Conservation (phyloP, 2,797 vertebrate genomes). For the Xiphophorus birchmanni region DNA sequence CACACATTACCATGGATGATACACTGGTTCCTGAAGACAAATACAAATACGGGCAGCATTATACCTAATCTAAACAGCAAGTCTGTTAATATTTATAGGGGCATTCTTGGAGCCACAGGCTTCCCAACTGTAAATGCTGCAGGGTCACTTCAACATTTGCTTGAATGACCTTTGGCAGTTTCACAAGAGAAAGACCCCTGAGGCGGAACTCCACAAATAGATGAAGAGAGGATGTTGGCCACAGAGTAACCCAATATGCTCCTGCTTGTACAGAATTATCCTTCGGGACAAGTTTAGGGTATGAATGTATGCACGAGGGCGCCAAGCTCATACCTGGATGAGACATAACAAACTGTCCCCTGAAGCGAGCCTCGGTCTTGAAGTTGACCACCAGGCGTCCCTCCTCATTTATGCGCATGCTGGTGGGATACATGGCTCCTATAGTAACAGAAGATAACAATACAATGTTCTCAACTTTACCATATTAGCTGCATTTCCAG, state of each 20-base stretch:
- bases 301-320: slow-evolving; percentile 1
- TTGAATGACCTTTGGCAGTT: slow-evolving; percentile 62
- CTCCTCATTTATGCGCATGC: slow-evolving; percentile 85
- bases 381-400: slow-evolving; percentile 85
- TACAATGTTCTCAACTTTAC: background rate
- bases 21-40: slow-evolving; percentile 79
- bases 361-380: slow-evolving; percentile 83
- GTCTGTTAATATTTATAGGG: slow-evolving; percentile 36
- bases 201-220: slow-evolving; percentile 70
- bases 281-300: slow-evolving; percentile 25
- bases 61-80: slow-evolving; percentile 20
- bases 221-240: slow-evolving; percentile 50
- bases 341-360: slow-evolving; percentile 86
- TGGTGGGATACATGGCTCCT: slow-evolving; percentile 87
- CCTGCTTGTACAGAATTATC: slow-evolving; percentile 49
- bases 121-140: slow-evolving; percentile 43
- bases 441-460: slow-evolving; percentile 12
- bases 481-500: too few relatives aligned
- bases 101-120: slow-evolving; percentile 37
- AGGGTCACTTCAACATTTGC: slow-evolving; percentile 68
- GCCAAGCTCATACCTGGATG: slow-evolving; percentile 78
- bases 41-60: slow-evolving; percentile 12
- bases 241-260: slow-evolving; percentile 59
- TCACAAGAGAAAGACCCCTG: slow-evolving; percentile 63
- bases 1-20: slow-evolving; percentile 85